Evolutionary conservation across 1,140 invertebrate genomes (phyloP), one percentile per base, ranked within the genome.

Genomic region (Drosophila bocki): DNA sequence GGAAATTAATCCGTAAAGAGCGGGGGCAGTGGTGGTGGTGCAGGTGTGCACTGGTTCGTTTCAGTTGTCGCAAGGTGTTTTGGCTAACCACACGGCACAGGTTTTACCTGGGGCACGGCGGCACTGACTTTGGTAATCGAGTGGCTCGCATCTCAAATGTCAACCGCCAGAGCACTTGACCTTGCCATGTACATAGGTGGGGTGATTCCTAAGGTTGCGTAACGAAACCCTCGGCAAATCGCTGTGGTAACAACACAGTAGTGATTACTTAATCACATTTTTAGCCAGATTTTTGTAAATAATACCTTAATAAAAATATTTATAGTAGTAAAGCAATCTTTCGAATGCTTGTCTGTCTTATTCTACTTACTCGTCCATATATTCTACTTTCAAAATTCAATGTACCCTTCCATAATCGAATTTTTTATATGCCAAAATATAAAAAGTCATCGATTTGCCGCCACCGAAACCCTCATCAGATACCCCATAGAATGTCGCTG

Each of bases 121-220:
- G 53, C 48, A 62, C 71, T 54, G 78, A 81, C 80, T 62, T 75
- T 78, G 78, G 74, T 75, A 77, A 77, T 77, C 56, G 75, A 77
- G 75, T 77, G 64, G 62, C 41, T 45, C 35, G 39, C 67, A 72
- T 45, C 61, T 75, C 53, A 51, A 33, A 32, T 76, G 53, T 58
- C 54, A 77, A 76, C 61, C 63, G 33, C 65, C 39, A 54, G 41
- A 47, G 64, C 75, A 78, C 59, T 78, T 70, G 65, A 44, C 47
- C 45, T 67, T 67, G 62, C 29, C 51, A n/a, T 8, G 51, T 32
- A n/a, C n/a, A n/a, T n/a, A 6, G 60, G 33, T 54, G 60, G 37
- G 51, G 15, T 39, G 59, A 26, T 37, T 29, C n/a, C 39, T 45
- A 44, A 61, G 56, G 62, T 64, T 62, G 57, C 29, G 17, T 39